phyloP scores from a whole-genome alignment of 2,113 vertebrate genomes.

The Peromyscus polionotus region DNA sequence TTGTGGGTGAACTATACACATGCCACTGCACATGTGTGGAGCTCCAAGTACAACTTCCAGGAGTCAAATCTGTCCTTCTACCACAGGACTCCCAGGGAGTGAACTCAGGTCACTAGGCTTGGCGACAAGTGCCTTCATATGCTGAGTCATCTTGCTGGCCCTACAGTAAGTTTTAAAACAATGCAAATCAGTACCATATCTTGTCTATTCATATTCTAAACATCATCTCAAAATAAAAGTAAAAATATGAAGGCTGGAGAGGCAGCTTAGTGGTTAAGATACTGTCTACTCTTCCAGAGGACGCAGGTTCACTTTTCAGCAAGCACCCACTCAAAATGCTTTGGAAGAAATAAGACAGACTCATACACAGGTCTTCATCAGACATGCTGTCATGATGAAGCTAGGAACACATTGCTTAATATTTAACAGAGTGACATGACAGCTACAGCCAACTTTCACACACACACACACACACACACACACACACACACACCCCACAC shows the following conservation, averaged over 20 bases:
- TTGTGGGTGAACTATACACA: neutral
- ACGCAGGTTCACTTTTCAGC: neutral
- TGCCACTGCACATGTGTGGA: neutral
- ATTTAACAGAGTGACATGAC: too few relatives aligned
- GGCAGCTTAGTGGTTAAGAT: neutral
- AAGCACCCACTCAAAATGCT: neutral
- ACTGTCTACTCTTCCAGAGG: neutral
- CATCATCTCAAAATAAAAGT: neutral
- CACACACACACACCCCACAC: neutral
- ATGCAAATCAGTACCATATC: neutral
- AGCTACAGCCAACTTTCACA: neutral
- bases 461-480: neutral
- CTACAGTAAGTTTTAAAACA: neutral
- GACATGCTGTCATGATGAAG: accelerated
- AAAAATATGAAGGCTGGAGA: neutral
- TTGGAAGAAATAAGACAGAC: neutral
- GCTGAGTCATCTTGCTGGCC: neutral
- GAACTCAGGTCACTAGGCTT: neutral
- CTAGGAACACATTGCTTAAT: too few relatives aligned
- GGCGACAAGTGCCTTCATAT: neutral
- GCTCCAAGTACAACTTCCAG: neutral
- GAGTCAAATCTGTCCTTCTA: neutral
- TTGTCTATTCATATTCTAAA: too few relatives aligned
- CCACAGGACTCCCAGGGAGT: neutral
- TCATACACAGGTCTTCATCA: neutral